These are phyloP conservation scores for Dasypolia templi DNA, from an alignment of 2,888 invertebrate genomes.

Conservation along the genomic window DNA sequence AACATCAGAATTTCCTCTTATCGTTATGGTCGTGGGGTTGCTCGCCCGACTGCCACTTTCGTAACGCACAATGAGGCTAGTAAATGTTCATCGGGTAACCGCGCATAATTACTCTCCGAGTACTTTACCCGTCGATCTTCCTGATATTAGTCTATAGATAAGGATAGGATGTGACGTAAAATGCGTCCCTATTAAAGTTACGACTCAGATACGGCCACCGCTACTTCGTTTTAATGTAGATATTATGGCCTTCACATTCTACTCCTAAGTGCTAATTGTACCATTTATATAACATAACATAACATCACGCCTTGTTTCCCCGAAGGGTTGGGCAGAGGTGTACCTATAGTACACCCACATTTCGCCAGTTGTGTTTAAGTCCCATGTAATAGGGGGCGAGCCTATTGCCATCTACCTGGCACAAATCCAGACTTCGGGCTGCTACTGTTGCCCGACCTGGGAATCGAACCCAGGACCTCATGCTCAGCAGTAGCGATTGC, in stretches of 20 bases:
- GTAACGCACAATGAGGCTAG: conserved; percentile 74
- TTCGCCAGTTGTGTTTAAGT: too few species aligned
- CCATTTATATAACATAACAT: conserved; percentile 47
- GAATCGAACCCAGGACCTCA: too few species aligned
- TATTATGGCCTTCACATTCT: conserved; percentile 44
- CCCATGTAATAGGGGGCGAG: too few species aligned
- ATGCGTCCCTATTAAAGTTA: conserved; percentile 62
- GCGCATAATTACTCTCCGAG: conserved; percentile 69
- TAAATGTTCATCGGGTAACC: conserved; percentile 72
- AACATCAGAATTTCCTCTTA: conserved; percentile 69
- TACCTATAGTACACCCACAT: too few species aligned
- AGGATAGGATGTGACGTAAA: conserved; percentile 61
- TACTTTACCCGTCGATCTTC: conserved; percentile 65
- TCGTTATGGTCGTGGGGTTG: conserved; percentile 70
- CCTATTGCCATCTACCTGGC: too few species aligned
- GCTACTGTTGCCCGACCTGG: too few species aligned
- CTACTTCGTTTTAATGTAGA: conserved; percentile 54
- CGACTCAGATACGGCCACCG: conserved; percentile 48
- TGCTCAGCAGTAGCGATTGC: too few species aligned
- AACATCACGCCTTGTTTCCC: too few species aligned
- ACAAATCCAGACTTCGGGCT: too few species aligned
- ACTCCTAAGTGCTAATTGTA: conserved; percentile 38
- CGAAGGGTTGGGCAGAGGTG: too few species aligned
- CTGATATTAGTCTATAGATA: conserved; percentile 63
- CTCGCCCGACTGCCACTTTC: conserved; percentile 68